Evolutionary conservation across 2,113 vertebrate species (phyloP).

Genomic region (Philantomba maxwellii): DNA sequence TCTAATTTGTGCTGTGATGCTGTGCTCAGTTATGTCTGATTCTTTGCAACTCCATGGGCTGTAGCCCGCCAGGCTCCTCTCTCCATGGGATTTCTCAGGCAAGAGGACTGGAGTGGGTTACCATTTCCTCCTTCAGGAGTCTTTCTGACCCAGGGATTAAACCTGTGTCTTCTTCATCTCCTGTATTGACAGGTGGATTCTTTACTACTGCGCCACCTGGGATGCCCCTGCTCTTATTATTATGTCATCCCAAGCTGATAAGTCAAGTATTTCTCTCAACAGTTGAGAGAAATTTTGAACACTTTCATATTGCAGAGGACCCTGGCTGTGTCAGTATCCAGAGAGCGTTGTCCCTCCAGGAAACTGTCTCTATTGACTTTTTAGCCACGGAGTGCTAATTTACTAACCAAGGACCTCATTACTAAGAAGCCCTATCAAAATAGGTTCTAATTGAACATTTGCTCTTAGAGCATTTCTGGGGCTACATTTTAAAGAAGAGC

Average conservation of each 20-base stretch:
- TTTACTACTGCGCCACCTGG: background rate
- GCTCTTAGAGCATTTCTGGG: background rate
- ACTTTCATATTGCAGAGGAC: background rate
- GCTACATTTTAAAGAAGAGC: background rate
- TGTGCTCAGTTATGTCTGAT: background rate
- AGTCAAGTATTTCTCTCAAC: background rate
- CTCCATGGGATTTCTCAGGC: background rate
- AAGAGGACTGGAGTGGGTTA: background rate
- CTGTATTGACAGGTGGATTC: background rate
- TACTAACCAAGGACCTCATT: background rate
- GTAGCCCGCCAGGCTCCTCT: background rate
- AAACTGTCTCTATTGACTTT: background rate
- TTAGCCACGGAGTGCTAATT: background rate
- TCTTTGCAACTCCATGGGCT: background rate
- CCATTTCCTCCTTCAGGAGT: background rate
- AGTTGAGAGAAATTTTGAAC: background rate
- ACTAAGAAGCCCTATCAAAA: background rate
- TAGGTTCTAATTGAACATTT: background rate
- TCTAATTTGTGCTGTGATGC: background rate
- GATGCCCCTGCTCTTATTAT: background rate
- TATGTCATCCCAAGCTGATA: background rate
- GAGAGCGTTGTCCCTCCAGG: background rate
- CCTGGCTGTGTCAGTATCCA: background rate
- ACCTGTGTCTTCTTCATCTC: background rate
- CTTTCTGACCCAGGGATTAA: background rate